phyloP scores from a whole-genome alignment of 2,797 vertebrate species.

The Alauda arvensis region DNA sequence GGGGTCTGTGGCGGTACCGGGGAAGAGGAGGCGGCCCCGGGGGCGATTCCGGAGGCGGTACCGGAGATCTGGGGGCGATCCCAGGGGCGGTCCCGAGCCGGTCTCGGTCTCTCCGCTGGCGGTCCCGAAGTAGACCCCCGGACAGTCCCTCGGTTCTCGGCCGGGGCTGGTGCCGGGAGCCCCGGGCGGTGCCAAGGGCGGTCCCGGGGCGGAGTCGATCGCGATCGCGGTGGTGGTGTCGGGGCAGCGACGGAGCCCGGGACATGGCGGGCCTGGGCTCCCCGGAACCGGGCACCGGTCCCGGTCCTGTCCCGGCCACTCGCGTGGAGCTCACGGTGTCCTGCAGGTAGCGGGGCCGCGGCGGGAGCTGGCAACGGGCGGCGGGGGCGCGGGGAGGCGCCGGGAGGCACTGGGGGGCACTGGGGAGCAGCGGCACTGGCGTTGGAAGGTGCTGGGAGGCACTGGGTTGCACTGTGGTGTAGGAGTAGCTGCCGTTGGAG shows the following conservation, averaged over 20 bases:
- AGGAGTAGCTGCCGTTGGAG: background rate
- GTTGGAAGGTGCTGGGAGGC: no score
- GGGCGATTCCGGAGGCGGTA: background rate
- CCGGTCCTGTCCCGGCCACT: slow-evolving; percentile 90
- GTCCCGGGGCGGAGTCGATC: background rate
- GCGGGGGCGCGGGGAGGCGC: background rate
- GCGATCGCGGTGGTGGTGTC: background rate
- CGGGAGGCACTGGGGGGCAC: background rate
- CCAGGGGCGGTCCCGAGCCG: background rate
- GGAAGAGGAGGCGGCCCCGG: background rate
- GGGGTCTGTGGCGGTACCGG: background rate
- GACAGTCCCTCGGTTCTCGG: background rate
- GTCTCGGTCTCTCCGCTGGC: background rate
- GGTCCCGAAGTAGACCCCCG: background rate
- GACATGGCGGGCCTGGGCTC: slow-evolving; percentile 85
- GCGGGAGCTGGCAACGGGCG: background rate
- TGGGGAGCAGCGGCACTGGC: background rate
- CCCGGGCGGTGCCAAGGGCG: background rate
- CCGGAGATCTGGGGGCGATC: background rate
- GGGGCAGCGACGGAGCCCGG: background rate
- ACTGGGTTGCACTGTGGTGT: no score
- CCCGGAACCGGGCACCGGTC: slow-evolving; percentile 86
- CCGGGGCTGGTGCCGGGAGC: background rate
- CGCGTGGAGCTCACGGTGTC: slow-evolving; percentile 96
- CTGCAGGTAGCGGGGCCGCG: slow-evolving; percentile 79